These are phyloP conservation scores for Sarcophaga rosellei DNA, from an alignment of 2,888 invertebrate genomes.

Conservation along the genomic window DNA sequence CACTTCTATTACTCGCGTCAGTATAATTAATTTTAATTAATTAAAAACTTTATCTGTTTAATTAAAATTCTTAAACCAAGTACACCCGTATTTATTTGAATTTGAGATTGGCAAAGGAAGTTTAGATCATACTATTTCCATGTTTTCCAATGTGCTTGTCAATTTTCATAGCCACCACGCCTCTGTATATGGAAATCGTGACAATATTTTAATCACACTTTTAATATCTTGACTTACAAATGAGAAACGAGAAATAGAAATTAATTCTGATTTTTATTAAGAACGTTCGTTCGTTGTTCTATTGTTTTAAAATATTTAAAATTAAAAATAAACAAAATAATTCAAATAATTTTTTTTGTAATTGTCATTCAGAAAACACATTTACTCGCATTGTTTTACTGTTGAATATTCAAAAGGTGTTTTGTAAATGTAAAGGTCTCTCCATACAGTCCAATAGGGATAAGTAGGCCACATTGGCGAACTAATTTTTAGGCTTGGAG, in stretches of 20 bases:
- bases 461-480: no score
- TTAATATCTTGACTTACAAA: slow-evolving; percentile 34
- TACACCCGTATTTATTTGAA: no score
- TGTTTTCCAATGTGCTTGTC: slow-evolving; percentile 4
- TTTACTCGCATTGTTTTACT: no score
- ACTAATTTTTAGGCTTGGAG: no score
- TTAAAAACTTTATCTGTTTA: not conserved
- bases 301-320: not conserved
- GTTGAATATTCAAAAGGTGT: no score
- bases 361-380: no score
- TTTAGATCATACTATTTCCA: slow-evolving; percentile 8
- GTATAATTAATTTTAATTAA: no score
- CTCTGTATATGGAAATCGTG: slow-evolving; percentile 51
- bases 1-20: no score
- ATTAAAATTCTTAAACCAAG: slow-evolving; percentile 1
- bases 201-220: slow-evolving; percentile 62
- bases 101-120: not conserved
- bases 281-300: not conserved
- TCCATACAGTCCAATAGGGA: no score
- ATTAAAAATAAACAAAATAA: no score
- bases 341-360: no score
- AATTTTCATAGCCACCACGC: slow-evolving; percentile 45
- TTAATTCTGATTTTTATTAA: not conserved
- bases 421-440: no score
- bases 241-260: not conserved